phyloP scores from a whole-genome alignment of 2,113 vertebrate species.

The Mungos mungo region DNA sequence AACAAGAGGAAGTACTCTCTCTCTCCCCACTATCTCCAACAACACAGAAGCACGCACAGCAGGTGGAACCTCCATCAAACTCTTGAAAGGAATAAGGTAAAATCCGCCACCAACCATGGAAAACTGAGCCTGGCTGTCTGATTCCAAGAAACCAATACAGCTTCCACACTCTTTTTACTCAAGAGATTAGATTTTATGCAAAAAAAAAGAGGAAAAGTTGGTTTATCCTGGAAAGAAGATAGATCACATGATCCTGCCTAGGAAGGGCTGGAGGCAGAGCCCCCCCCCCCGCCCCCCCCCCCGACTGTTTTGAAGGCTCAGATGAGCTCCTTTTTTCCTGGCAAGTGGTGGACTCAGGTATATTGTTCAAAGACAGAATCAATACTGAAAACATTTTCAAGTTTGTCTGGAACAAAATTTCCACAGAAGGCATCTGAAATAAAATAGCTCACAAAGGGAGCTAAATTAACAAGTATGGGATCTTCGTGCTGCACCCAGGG shows the following conservation, averaged over 20 bases:
- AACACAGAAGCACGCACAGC: background rate
- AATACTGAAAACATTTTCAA: conserved; percentile 52
- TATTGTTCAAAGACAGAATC: conserved; percentile 62
- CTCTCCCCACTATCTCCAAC: background rate
- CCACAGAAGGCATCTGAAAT: conserved; percentile 55
- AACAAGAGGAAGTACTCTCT: background rate
- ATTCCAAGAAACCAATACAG: background rate
- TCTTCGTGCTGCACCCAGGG: background rate
- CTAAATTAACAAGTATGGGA: conserved; percentile 49
- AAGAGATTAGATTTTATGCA: background rate
- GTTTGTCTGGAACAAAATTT: conserved; percentile 51
- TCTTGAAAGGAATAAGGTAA: background rate
- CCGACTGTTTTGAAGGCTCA: background rate
- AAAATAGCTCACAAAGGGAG: conserved; percentile 56
- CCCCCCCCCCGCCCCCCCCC: too few relatives aligned
- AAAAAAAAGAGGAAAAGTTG: background rate
- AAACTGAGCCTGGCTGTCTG: background rate
- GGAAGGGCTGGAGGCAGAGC: background rate
- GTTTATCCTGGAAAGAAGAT: background rate
- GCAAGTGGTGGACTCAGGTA: background rate
- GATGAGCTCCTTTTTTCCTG: background rate
- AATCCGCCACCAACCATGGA: background rate
- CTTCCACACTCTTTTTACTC: background rate
- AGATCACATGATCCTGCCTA: background rate
- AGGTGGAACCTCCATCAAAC: background rate